These are phyloP conservation scores for Eristalis intricaria DNA, from an alignment of 2,888 invertebrate species.

Conservation along the genomic window DNA sequence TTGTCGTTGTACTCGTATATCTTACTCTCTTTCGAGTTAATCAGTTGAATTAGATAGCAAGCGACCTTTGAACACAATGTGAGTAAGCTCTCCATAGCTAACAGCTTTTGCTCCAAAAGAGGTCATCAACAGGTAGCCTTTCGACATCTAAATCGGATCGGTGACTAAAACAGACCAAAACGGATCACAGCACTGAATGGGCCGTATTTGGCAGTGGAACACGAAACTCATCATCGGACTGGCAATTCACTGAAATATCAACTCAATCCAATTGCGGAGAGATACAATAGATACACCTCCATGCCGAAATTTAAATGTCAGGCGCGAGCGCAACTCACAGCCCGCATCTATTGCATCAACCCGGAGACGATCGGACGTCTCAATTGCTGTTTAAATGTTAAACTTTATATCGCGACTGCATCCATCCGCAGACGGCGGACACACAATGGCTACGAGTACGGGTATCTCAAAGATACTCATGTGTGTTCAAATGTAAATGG, in stretches of 20 bases:
- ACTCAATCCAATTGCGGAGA: neutral
- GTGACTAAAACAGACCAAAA: no score
- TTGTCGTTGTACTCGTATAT: neutral
- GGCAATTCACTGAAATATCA: neutral
- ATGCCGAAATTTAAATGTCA: constrained; percentile 39
- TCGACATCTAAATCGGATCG: no score
- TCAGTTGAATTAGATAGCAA: neutral
- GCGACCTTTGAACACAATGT: no score
- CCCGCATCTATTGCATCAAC: constrained; percentile 51
- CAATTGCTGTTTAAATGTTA: constrained; percentile 57
- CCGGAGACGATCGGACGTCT: constrained; percentile 39
- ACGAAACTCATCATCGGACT: neutral
- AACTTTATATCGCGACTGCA: no score
- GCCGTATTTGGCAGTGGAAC: no score
- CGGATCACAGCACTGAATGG: no score
- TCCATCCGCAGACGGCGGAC: neutral
- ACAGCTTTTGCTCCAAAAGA: neutral
- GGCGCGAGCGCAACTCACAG: neutral
- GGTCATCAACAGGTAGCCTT: neutral
- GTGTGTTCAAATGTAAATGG: constrained; percentile 3
- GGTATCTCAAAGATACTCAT: neutral
- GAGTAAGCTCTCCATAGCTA: no score
- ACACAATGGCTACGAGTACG: no score
- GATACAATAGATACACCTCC: constrained; percentile 8
- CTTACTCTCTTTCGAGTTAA: neutral